These are phyloP conservation scores for Brachirus orientalis DNA, from an alignment of 2,113 vertebrate genomes.

Conservation along the genomic window DNA sequence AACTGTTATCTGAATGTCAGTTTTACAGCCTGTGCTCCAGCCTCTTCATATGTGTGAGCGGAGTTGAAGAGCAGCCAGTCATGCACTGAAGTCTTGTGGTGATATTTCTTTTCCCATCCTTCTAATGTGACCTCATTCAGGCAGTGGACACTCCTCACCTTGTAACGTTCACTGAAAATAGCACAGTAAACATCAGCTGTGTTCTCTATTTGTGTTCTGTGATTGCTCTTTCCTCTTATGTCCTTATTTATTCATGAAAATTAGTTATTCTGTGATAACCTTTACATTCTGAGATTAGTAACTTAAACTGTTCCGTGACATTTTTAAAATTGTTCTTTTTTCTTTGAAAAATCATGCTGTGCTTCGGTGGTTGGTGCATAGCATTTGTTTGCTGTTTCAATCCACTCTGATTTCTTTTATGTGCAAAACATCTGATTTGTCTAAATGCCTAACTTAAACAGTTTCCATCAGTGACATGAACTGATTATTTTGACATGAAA, in stretches of 20 bases:
- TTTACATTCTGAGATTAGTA: constrained; percentile 68
- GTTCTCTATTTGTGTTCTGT: constrained; percentile 23
- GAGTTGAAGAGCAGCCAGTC: constrained; percentile 53
- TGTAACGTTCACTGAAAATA: constrained; percentile 42
- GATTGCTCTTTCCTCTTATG: constrained; percentile 31
- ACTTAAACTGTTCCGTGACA: constrained; percentile 51
- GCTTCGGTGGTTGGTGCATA: constrained; percentile 17
- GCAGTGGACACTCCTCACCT: constrained; percentile 36
- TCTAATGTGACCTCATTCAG: constrained; percentile 59
- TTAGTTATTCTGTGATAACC: constrained; percentile 44
- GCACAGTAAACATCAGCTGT: constrained; percentile 37
- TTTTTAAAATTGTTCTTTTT: constrained; percentile 4
- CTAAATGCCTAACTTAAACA: constrained; percentile 53
- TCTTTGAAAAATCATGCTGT: constrained; percentile 32
- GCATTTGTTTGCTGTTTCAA: constrained; percentile 29
- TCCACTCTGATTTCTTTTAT: constrained; percentile 22
- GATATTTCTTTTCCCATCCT: constrained; percentile 36
- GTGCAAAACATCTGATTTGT: constrained; percentile 39
- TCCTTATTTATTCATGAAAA: constrained; percentile 76
- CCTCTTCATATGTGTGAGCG: constrained; percentile 43
- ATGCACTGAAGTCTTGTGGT: constrained; percentile 63
- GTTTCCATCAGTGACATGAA: constrained; percentile 42
- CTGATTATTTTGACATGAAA: constrained; percentile 26
- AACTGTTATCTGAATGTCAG: constrained; percentile 67
- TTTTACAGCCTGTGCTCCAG: constrained; percentile 52